A percentile compares a stretch with the other conserved stretches of the same genome.
Evolutionary conservation across 1,140 invertebrate species (phyloP).

Genomic region (Lithobius niger): DNA sequence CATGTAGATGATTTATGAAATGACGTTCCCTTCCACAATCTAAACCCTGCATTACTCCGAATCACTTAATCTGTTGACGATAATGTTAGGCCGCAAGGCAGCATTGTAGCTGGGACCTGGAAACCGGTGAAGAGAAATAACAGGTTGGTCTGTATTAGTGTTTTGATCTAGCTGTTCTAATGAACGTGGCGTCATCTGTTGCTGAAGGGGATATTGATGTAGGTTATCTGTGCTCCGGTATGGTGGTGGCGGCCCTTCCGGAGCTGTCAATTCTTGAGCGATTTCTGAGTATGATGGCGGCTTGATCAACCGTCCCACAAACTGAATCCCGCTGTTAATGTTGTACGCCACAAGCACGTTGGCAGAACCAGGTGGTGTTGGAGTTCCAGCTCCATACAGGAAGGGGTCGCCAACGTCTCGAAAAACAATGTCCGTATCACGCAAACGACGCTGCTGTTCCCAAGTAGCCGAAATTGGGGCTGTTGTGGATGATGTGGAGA

Average conservation of each 20-base stretch:
- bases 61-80: neutral
- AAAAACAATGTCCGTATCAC: neutral
- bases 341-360: constrained; percentile 30
- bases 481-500: constrained; percentile 3
- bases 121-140: too few species aligned
- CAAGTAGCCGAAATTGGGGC: neutral
- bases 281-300: constrained; percentile 41
- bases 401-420: neutral
- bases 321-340: constrained; percentile 34
- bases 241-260: neutral
- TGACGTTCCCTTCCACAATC: too few species aligned
- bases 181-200: neutral
- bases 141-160: neutral
- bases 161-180: neutral
- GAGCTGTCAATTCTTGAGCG: constrained; percentile 19
- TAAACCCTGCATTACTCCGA: constrained; percentile 1
- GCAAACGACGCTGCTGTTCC: neutral
- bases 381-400: neutral
- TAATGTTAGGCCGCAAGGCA: constrained; percentile 4
- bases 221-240: constrained; percentile 3
- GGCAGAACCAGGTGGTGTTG: neutral
- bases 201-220: neutral
- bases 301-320: constrained; percentile 28
- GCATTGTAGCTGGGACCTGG: neutral
- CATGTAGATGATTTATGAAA: too few species aligned